Evolutionary conservation across 1,140 invertebrate genomes (phyloP), one percentile per base, ranked within the genome.

Genomic region (Lethrus apterus): DNA sequence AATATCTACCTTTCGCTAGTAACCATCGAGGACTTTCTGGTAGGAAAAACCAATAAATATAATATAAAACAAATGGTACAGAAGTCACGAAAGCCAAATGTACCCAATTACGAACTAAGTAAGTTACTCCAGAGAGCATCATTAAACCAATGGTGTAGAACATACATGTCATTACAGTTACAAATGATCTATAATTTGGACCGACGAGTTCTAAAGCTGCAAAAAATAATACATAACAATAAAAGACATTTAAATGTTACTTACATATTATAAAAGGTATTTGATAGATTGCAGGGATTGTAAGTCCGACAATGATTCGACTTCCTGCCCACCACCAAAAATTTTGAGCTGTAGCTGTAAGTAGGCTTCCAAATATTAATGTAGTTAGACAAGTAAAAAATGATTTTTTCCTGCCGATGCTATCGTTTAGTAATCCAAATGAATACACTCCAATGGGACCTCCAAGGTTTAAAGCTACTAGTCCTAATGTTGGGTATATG

Each of bases 261-360:
- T 84, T 74, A 92, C 90, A 88, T 59, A 93, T 92, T 47, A 93
- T 93, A 60, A 93, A 93, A 3, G 90, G 90, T 64, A 93, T 91
- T 71, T 94, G 89, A 68, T 93, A 93, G n/a, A 93, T 83, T 3
- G 89, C 89, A 7, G 89, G 89, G 55, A 93, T 89, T 1, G 89
- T 90, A 1, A 92, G 65, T 11, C 89, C 90, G 3, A 91, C 87
- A 36, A 93, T 72, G 9, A 83, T 72, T 54, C 88, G 72, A 54
- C 83, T 83, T 1, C 75, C 67, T 0, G 86, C 80, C 86, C 90
- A 93, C 31, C 76, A 77, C 79, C 82, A 86, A 63, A 89, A 92
- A 61, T 83, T 75, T 33, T 75, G 75, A 20, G 86, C 78, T 31
- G 82, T 72, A 2, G 83, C 82, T 7, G 85, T 87, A 49, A 87